These are phyloP conservation scores for Tyrophagus putrescentiae DNA, from an alignment of 1,140 invertebrate genomes.

Conservation along the genomic window DNA sequence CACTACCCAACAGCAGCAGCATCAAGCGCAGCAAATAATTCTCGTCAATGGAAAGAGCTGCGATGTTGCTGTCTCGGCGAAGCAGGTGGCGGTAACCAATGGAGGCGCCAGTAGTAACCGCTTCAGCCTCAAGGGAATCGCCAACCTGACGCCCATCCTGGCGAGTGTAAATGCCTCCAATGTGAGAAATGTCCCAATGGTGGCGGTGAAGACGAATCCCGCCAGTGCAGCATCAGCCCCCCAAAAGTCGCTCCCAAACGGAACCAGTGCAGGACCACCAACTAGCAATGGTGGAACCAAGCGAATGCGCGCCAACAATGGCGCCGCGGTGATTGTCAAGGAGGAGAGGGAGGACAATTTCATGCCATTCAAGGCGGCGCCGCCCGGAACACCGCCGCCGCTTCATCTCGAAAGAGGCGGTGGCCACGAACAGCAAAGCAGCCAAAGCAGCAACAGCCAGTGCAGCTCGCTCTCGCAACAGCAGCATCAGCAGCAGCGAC, in stretches of 20 bases:
- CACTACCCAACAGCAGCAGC: too few species aligned
- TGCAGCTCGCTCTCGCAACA: background rate
- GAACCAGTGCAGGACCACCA: background rate
- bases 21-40: background rate
- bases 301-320: constrained; percentile 8
- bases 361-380: too few species aligned
- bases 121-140: background rate
- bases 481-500: background rate
- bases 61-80: background rate
- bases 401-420: background rate
- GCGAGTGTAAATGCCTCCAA: too few species aligned
- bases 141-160: constrained; percentile 5
- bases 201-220: too few species aligned
- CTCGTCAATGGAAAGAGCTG: background rate
- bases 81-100: too few species aligned
- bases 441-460: background rate
- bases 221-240: too few species aligned
- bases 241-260: background rate
- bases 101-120: background rate
- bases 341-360: too few species aligned
- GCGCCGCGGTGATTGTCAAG: too few species aligned
- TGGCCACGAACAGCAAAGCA: too few species aligned
- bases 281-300: constrained; percentile 4
- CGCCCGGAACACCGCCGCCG: too few species aligned
- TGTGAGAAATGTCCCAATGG: too few species aligned